Evolutionary conservation across 2,797 vertebrate genomes (phyloP), one percentile per base, ranked within the genome.

Genomic region (Xenentodon cancila): DNA sequence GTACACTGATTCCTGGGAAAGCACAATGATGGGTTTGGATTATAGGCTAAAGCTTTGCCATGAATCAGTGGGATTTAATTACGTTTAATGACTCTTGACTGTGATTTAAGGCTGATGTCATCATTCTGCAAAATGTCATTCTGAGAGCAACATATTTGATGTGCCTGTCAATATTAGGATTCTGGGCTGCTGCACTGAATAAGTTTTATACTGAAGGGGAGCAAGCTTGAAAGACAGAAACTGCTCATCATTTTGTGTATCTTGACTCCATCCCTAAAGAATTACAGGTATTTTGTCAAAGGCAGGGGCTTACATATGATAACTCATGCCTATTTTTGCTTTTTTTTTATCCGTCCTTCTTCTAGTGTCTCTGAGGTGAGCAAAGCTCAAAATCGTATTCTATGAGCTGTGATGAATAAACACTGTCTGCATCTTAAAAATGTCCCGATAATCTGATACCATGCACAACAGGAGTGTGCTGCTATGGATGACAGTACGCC

Each of bases 381-480:
- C 73, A 42, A 45, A 27, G 69, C 43, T 27, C 64, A 78, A 84
- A 89, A 88, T 89, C 80, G 75, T 75, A 75, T 89, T 88, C 49
- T 27, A 32, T 56, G 62, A 56, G 78, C 73, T 67, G 68, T 30
- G 71, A 59, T 80, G 68, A 73, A 81, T 73, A 83, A 82, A 88
- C 75, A 84, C 65, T 40, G 34, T 83, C 66, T 40, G 43, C 40
- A 63, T 73, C 22, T 89, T 79, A 81, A 76, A 80, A 68, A 71
- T 71, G 16, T 68, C 47, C 57, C 67, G 77, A 88, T 84, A 80
- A 90, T 91, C 87, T 90, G 85, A 85, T 86, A 64, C 71, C 59
- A 72, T 55, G 67, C 76, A 83, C 84, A 82, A 75, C 73, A 61
- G 73, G 78, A 80, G 77, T 76, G 68, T 77, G 67, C 75, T 71